Evolutionary conservation across 2,888 invertebrate species (phyloP).

Genomic region (Trissolcus brochymenae): DNA sequence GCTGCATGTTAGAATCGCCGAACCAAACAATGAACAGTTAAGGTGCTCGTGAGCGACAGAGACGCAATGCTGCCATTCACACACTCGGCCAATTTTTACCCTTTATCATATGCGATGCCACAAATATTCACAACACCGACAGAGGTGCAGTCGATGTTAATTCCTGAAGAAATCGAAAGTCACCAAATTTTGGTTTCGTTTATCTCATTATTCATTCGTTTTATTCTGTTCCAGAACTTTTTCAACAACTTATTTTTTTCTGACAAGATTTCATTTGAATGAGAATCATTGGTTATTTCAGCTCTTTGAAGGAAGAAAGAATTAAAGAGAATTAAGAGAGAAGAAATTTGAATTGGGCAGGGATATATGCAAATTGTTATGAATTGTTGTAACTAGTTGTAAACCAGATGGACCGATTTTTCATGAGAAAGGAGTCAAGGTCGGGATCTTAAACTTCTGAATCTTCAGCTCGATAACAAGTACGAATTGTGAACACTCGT

Average conservation of each 20-base stretch:
- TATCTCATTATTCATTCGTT: no score
- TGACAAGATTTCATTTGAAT: no score
- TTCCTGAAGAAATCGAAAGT: conserved; percentile 12
- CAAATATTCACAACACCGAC: neutral
- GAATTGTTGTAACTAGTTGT: no score
- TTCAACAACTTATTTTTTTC: no score
- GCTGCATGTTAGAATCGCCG: conserved; percentile 48
- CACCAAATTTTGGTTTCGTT: no score
- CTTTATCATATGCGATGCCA: neutral
- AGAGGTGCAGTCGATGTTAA: neutral
- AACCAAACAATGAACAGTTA: conserved; percentile 55
- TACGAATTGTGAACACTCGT: conserved; percentile 3
- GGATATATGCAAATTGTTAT: no score
- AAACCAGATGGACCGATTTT: no score
- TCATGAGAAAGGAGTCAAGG: conserved; percentile 32
- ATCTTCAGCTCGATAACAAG: conserved; percentile 27
- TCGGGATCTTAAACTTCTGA: conserved; percentile 26
- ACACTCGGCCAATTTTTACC: conserved; percentile 30
- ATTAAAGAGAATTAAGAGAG: no score
- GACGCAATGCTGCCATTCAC: conserved; percentile 35
- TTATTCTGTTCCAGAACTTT: no score
- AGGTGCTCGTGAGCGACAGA: conserved; percentile 43
- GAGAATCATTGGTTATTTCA: no score
- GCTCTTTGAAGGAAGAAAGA: no score
- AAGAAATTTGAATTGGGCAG: no score